phyloP scores from a whole-genome alignment of 2,113 vertebrate species.

The Istiophorus platypterus region DNA sequence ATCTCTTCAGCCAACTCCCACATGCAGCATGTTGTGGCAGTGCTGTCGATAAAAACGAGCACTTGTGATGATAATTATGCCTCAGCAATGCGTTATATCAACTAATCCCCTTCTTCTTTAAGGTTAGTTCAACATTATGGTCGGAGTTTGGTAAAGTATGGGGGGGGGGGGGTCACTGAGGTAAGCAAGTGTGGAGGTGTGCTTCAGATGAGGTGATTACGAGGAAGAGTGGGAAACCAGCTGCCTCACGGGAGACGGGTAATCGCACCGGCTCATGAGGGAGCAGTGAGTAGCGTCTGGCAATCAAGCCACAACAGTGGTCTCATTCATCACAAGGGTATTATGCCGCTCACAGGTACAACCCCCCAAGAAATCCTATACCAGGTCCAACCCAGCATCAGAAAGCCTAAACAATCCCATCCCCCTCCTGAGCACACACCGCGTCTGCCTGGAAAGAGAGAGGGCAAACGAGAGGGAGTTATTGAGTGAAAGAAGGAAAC shows the following conservation, averaged over 20 bases:
- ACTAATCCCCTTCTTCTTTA: neutral
- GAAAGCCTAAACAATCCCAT: conserved; percentile 60
- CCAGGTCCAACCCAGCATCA: conserved; percentile 55
- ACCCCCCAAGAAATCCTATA: conserved; percentile 74
- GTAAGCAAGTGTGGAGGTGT: conserved; percentile 43
- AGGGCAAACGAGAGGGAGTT: conserved; percentile 51
- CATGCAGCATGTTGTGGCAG: conserved; percentile 64
- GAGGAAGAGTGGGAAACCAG: conserved; percentile 56
- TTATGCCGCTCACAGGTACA: conserved; percentile 76
- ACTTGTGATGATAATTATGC: conserved; percentile 7
- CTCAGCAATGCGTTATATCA: conserved; percentile 5
- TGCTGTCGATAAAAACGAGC: conserved; percentile 56
- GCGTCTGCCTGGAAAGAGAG: conserved; percentile 34
- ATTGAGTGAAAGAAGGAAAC: conserved; percentile 42
- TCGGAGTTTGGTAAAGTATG: conserved; percentile 9
- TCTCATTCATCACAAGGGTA: conserved; percentile 81
- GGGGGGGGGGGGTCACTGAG: conserved; percentile 4
- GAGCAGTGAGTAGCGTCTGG: conserved; percentile 70
- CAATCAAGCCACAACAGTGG: conserved; percentile 80
- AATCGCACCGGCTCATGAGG: conserved; percentile 66
- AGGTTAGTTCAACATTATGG: neutral
- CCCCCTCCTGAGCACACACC: conserved; percentile 55
- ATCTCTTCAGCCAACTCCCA: conserved; percentile 47
- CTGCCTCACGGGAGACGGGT: conserved; percentile 65
- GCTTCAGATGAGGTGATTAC: conserved; percentile 56